These are phyloP conservation scores for Saccostrea glomerata DNA, from an alignment of 1,140 invertebrate genomes.

Conservation along the genomic window DNA sequence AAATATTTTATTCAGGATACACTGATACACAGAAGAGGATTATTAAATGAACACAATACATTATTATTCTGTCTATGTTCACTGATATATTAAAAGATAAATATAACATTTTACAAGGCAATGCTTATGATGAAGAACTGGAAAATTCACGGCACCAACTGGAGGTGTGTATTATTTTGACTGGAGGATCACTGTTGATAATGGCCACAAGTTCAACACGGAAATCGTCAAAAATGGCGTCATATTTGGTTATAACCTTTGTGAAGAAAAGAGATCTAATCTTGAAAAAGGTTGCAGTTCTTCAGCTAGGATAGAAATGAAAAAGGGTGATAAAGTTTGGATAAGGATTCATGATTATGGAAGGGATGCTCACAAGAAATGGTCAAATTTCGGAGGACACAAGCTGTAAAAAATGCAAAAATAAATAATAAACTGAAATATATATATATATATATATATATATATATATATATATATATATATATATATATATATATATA, in stretches of 20 bases:
- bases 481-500: too few relatives aligned
- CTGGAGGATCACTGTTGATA: not conserved
- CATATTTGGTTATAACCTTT: not conserved
- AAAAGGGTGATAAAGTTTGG: not conserved
- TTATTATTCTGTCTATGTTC: too few relatives aligned
- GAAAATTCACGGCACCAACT: conserved; percentile 1
- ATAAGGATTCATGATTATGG: not conserved
- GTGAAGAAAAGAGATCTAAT: not conserved
- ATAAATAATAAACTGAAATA: too few relatives aligned
- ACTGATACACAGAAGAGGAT: too few relatives aligned
- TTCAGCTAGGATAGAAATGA: not conserved
- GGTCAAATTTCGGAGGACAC: not conserved
- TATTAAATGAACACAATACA: too few relatives aligned
- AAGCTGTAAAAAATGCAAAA: not conserved
- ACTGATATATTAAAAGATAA: too few relatives aligned
- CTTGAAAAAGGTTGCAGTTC: not conserved
- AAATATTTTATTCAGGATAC: too few relatives aligned
- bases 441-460: too few relatives aligned
- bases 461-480: too few relatives aligned
- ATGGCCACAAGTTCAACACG: not conserved
- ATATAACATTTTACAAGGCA: not conserved
- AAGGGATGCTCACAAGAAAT: not conserved
- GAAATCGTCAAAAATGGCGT: conserved; percentile 6
- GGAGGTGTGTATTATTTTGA: not conserved
- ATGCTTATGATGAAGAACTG: not conserved